Percentiles rank a stretch among this genome's conserved stretches.
Conservation (phyloP, 2,113 vertebrate genomes). For the Acrocephalus kingi region DNA sequence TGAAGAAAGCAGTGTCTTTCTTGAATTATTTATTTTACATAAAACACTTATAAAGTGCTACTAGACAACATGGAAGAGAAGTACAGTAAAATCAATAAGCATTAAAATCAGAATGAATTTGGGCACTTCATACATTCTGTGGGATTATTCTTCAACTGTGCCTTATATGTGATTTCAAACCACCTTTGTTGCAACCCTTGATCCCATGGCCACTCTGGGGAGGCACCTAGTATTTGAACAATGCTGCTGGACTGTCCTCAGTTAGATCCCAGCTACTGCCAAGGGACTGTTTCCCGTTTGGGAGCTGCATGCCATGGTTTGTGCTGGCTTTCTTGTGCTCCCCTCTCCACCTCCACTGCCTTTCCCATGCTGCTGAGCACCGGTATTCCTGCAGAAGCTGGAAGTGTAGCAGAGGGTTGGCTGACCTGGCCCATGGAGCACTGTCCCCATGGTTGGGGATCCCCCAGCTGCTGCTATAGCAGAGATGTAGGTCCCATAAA, state of each 20-base stretch:
- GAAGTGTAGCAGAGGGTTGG: not conserved
- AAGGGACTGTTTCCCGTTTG: too few relatives aligned
- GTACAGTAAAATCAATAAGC: constrained; percentile 51
- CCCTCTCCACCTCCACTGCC: not conserved
- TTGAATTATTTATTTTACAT: constrained; percentile 63
- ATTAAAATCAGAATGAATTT: constrained; percentile 37
- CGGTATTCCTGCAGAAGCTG: not conserved
- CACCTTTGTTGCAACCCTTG: not conserved
- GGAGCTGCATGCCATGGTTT: not conserved
- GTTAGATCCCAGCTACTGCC: not conserved
- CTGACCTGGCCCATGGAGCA: not conserved
- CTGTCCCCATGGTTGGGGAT: not conserved
- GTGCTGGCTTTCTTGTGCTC: not conserved
- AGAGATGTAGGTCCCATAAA: not conserved
- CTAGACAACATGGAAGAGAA: constrained; percentile 9
- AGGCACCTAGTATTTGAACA: not conserved
- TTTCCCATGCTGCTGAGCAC: not conserved
- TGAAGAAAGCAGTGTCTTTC: constrained; percentile 32
- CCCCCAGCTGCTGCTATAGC: not conserved
- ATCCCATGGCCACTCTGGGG: not conserved
- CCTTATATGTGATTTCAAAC: not conserved
- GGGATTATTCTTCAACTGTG: not conserved
- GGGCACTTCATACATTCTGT: not conserved
- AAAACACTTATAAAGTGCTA: constrained; percentile 59
- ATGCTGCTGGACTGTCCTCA: not conserved